phyloP scores from a whole-genome alignment of 2,888 invertebrate genomes.

The Exephanes ischioxanthus region DNA sequence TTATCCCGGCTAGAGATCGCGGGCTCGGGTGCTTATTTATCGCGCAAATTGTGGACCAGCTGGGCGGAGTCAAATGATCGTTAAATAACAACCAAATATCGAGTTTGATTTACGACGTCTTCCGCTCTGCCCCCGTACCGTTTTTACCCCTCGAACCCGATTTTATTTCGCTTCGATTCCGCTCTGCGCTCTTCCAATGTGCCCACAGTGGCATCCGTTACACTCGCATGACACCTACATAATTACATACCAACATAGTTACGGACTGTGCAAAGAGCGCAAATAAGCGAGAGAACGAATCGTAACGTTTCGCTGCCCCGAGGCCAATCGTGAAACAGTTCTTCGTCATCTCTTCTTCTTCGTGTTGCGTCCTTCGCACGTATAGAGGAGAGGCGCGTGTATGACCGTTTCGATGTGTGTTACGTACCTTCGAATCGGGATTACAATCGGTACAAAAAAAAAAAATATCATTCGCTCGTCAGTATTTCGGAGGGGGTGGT shows the following conservation, averaged over 20 bases:
- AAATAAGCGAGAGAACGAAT: conserved; percentile 37
- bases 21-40: conserved; percentile 61
- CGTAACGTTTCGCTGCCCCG: conserved; percentile 68
- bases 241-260: conserved; percentile 59
- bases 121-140: conserved; percentile 49
- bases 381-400: not conserved
- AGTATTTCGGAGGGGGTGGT: conserved; percentile 18
- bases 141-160: conserved; percentile 15
- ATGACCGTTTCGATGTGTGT: conserved; percentile 34
- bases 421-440: conserved; percentile 70
- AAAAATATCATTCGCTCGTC: conserved; percentile 68
- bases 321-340: conserved; percentile 68
- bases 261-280: conserved; percentile 50
- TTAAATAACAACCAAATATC: conserved; percentile 59
- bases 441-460: conserved; percentile 67
- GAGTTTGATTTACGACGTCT: conserved; percentile 68
- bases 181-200: conserved; percentile 55
- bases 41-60: conserved; percentile 67
- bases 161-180: conserved; percentile 59
- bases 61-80: conserved; percentile 64
- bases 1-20: conserved; percentile 66
- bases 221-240: conserved; percentile 62
- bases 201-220: conserved; percentile 62
- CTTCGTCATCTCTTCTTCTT: conserved; percentile 39
- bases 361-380: conserved; percentile 14